Evolutionary conservation across 2,113 vertebrate genomes (phyloP), one percentile per base, ranked within the genome.

Genomic region (Dasyprocta punctata): DNA sequence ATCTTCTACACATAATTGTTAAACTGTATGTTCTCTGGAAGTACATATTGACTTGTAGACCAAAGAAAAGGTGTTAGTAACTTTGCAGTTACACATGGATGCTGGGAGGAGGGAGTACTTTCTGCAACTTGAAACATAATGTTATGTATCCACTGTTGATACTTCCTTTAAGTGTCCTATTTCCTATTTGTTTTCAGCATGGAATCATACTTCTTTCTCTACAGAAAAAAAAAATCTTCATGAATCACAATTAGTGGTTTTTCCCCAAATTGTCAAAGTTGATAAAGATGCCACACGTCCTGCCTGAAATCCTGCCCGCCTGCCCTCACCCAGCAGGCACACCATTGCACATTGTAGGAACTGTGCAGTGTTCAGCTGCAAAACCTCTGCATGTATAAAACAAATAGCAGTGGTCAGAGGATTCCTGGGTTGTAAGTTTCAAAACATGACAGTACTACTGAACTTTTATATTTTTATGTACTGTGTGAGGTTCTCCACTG

Each of bases 371-470:
- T 71, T 63, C n/a, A 33, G 22, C 8, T 69, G 13, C 38, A 58
- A 84, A 90, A 41, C 58, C 75, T n/a, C 24, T 36, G 44, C 22
- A 14, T 24, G 44, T 44, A 41, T 61, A 47, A 67, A 73, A 69
- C 5, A 36, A 12, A 86, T 16, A 56, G 28, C 75, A 54, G 12
- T 67, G 61, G 73, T 67, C 16, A 75, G 28, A 91, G 30, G 24
- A 56, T 49, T 61, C n/a, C 33, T 92, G 19, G 30, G 30, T 80
- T 94, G 13, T 41, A 54, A 47, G 3, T 87, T 94, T 80, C 61
- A 80, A 86, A 94, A 90, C 52, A n/a, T 71, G 75, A n/a, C 52
- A 91, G 52, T 92, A 11, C 60, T 85, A 30, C 47, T 78, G 22
- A 94, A 33, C 10, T 19, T 73, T 30, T 1, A 13, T 90, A 26